Percentiles rank a stretch among this genome's conserved stretches.
These are phyloP conservation scores for Autographa gamma DNA, from an alignment of 2,888 invertebrate species.

Conservation along the genomic window DNA sequence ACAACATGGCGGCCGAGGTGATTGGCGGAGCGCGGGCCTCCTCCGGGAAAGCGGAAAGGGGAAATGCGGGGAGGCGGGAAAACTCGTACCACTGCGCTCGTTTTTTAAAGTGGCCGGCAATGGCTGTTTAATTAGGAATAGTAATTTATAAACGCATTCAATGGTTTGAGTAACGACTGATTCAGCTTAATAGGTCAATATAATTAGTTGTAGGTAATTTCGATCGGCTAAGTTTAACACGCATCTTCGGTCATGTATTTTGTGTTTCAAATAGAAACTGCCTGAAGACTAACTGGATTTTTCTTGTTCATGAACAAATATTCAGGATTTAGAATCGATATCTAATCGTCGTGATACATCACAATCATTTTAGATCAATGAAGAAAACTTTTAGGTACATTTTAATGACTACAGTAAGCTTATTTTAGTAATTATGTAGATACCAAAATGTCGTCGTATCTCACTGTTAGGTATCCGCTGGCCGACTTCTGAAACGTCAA, in stretches of 20 bases:
- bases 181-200: slow-evolving; percentile 50
- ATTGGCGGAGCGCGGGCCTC: slow-evolving; percentile 88
- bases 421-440: no score
- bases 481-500: no score
- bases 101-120: slow-evolving; percentile 36
- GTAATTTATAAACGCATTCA: slow-evolving; percentile 51
- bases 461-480: no score
- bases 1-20: slow-evolving; percentile 91
- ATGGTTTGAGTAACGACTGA: slow-evolving; percentile 49
- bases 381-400: no score
- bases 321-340: no score
- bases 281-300: neutral
- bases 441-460: no score
- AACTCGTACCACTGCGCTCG: slow-evolving; percentile 50
- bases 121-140: slow-evolving; percentile 52
- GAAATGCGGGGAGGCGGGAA: slow-evolving; percentile 72
- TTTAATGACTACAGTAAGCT: no score
- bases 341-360: no score
- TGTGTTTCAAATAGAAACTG: neutral
- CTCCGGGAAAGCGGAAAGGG: slow-evolving; percentile 80
- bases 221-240: slow-evolving; percentile 24
- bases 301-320: neutral
- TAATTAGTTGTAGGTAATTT: slow-evolving; percentile 33
- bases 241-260: slow-evolving; percentile 16
- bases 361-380: no score